Conservation (phyloP, 2,888 invertebrate species). For the Pterostichus niger region DNA sequence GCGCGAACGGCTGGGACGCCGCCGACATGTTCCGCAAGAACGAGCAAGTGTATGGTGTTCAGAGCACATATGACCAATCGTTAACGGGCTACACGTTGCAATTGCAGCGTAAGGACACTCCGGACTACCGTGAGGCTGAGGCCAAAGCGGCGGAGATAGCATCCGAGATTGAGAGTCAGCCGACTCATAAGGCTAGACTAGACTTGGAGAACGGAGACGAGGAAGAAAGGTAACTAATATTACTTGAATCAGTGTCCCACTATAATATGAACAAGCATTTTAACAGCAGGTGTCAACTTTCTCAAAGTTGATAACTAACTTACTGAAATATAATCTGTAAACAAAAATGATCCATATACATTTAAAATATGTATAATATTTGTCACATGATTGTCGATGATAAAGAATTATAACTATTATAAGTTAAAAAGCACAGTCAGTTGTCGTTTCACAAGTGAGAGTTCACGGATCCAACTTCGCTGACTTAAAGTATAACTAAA, state of each 20-base stretch:
- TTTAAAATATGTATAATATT: too few relatives aligned
- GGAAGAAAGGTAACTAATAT: conserved; percentile 81
- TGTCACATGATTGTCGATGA: too few relatives aligned
- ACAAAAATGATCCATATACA: too few relatives aligned
- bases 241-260: too few relatives aligned
- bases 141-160: conserved; percentile 94
- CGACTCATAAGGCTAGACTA: conserved; percentile 88
- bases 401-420: too few relatives aligned
- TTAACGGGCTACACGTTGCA: conserved; percentile 95
- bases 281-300: not conserved
- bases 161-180: conserved; percentile 94
- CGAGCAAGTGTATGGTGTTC: conserved; percentile 94
- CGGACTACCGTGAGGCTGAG: conserved; percentile 90
- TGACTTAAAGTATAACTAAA: too few relatives aligned
- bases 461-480: too few relatives aligned
- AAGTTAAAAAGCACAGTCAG: too few relatives aligned
- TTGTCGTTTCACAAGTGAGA: too few relatives aligned
- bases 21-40: conserved; percentile 98
- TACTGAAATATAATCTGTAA: too few relatives aligned
- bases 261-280: not conserved
- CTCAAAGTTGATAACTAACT: not conserved
- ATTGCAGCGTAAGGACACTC: conserved; percentile 90
- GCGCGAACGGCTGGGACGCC: conserved; percentile 97
- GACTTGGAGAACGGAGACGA: conserved; percentile 96
- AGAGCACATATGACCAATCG: conserved; percentile 94